Base-by-base conservation (phyloP, 2,797 vertebrate species). In the Cossypha caffra region DNA sequence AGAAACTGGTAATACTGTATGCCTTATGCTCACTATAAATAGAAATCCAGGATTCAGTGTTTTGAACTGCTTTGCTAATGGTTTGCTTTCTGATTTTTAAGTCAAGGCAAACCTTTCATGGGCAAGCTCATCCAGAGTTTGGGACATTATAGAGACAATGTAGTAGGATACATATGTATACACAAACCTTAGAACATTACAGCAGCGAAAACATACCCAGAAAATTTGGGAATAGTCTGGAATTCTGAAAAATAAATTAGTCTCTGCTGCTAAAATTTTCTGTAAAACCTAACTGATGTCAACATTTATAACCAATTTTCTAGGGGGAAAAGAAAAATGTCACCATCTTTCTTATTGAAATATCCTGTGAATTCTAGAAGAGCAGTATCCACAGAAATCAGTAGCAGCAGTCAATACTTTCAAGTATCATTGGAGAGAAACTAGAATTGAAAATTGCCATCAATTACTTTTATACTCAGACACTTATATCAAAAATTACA, bases 281-380 rank as follows among this genome's bases (percentile, higher is more conserved):
- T 0, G 0, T 58, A 66, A 40, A 8, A 47, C 4, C 15, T 48
- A 51, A 16, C 5, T 76, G 25, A 48, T 0, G 0, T 23, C 3
- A 1, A 48, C 9, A 51, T 7, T 5, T 66, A n/a, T 24, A 73
- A 40, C 3, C 2, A 26, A 11, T 17, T 13, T 59, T 92, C 33
- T 47, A 43, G 13, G 13, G 63, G 5, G 40, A 63, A 90, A 86
- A 71, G 3, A 17, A 74, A 63, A 77, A 62, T 9, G 7, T 58
- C 4, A 29, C 5, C 7, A 13, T 51, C 9, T 7, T 68, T 73
- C 24, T 69, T 29, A 33, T 1, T 16, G 19, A 72, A 72, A 48
- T 43, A 75, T 40, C 19, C 8, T 9, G 6, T 58, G 28, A 82
- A 40, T 52, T 74, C 16, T 58, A 51, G 35, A 57, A 80, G 1